Evolutionary conservation across 1,140 invertebrate genomes (phyloP).

Genomic region (Phymastichus coffea): DNA sequence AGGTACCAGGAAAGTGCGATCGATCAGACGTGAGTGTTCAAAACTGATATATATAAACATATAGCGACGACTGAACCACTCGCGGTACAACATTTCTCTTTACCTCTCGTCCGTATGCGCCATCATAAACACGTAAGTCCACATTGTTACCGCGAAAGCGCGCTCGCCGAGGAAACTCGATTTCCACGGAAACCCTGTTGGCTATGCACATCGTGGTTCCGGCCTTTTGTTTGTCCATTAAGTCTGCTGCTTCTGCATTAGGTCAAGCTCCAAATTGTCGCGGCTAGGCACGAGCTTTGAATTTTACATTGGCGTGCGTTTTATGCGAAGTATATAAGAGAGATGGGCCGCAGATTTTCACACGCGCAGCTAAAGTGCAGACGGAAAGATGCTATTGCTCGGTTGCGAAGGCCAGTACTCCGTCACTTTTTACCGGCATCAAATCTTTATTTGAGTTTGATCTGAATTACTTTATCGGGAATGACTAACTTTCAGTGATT

Average conservation of each 20-base stretch:
- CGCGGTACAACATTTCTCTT: constrained; percentile 8
- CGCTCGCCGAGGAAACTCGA: constrained; percentile 13
- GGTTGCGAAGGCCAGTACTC: no score
- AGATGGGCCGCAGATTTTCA: no score
- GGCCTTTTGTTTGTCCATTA: constrained; percentile 27
- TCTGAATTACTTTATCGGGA: no score
- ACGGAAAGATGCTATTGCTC: no score
- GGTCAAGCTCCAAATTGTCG: not conserved
- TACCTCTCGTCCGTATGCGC: not conserved
- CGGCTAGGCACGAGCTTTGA: constrained; percentile 11
- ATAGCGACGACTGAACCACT: not conserved
- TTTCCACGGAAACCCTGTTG: constrained; percentile 1
- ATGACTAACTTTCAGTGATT: no score
- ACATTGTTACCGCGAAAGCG: not conserved
- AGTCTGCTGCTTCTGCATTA: constrained; percentile 10
- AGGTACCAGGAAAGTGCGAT: no score
- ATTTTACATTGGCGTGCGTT: constrained; percentile 10
- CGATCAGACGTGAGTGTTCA: no score
- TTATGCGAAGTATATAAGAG: not conserved
- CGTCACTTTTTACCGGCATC: no score
- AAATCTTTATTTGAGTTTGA: no score
- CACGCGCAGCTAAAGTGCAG: no score
- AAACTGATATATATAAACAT: no score
- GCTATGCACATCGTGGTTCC: not conserved
- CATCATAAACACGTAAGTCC: constrained; percentile 16